phyloP scores from a whole-genome alignment of 2,888 invertebrate genomes.

The Mactromeris polynyma region DNA sequence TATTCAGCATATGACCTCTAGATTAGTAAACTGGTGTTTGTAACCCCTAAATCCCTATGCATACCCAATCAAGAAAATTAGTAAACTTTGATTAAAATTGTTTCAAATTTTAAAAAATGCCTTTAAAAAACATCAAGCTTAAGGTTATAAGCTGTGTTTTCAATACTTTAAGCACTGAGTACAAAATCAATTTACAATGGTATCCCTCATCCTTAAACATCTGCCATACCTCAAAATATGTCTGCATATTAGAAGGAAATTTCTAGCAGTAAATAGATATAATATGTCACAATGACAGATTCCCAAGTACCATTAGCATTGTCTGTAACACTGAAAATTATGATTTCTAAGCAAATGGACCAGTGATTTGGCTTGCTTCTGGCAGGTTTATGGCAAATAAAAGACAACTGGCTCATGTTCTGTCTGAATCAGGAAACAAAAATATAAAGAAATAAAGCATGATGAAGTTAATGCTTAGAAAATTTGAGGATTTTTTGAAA shows the following conservation, averaged over 20 bases:
- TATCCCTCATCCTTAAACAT: conserved; percentile 10
- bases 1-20: too few species aligned
- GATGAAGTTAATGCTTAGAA: conserved; percentile 9
- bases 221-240: conserved; percentile 20
- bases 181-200: background rate
- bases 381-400: conserved; percentile 35
- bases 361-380: conserved; percentile 30
- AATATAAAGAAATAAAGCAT: background rate
- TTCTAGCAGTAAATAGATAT: conserved; percentile 37
- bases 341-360: conserved; percentile 48
- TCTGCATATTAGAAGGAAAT: conserved; percentile 27
- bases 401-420: conserved; percentile 31
- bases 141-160: background rate
- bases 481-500: conserved; percentile 12
- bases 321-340: conserved; percentile 37
- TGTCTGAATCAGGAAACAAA: conserved; percentile 23
- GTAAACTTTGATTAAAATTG: too few species aligned
- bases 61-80: too few species aligned
- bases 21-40: too few species aligned
- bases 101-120: too few species aligned
- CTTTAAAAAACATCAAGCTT: too few species aligned
- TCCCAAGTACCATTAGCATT: conserved; percentile 26
- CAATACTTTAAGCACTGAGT: background rate
- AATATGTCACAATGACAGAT: conserved; percentile 43
- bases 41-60: too few species aligned